Conservation (phyloP, 2,113 vertebrate species). For the Odocoileus hemionus region DNA sequence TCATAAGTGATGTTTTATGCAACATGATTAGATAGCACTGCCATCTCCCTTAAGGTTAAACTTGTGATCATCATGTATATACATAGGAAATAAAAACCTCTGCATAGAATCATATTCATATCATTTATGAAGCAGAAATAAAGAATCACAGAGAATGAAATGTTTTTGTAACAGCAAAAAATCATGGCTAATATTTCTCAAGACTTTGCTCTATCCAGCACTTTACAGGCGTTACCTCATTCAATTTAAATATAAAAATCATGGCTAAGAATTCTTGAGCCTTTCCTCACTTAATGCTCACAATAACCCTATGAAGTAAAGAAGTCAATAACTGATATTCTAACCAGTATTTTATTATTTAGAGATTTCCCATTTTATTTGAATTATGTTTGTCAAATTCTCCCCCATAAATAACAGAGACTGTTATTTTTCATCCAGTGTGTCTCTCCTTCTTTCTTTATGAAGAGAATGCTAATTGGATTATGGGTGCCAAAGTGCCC, state of each 20-base stretch:
- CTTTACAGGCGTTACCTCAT: neutral
- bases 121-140: slow-evolving; percentile 24
- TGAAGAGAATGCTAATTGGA: neutral
- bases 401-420: neutral
- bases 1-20: neutral
- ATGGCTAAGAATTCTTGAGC: neutral
- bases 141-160: slow-evolving; percentile 13
- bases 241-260: slow-evolving; percentile 16
- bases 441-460: neutral
- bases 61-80: neutral
- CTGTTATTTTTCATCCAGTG: neutral
- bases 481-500: neutral
- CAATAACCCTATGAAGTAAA: neutral
- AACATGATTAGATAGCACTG: neutral
- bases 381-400: neutral
- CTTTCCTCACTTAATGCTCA: neutral
- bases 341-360: neutral
- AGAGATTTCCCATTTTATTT: neutral
- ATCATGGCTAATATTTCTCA: neutral
- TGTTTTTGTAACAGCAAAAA: neutral
- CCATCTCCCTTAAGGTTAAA: slow-evolving; percentile 16
- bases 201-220: neutral
- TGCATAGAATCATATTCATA: neutral
- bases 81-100: neutral
- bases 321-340: neutral